Base-by-base conservation (phyloP, 1,140 invertebrate genomes). In the Heterodera schachtii region DNA sequence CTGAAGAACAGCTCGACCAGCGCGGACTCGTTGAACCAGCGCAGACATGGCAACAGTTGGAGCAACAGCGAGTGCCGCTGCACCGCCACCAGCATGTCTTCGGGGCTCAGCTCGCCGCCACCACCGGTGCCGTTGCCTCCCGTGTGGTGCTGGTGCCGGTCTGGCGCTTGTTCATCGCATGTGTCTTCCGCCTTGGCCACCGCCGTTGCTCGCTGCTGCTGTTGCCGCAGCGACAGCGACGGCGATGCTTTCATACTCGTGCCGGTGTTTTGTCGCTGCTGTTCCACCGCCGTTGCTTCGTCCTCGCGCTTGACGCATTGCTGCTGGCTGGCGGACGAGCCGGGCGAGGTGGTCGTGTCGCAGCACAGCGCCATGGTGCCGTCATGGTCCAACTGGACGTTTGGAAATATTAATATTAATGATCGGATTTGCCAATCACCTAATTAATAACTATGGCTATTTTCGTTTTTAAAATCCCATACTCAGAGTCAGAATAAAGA, bases 1-100 rank as follows among this genome's bases (percentile, higher is more conserved):
- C 73, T 73, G 52, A 90, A 89, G 91, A 97, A 97, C 52, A 97
- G 92, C 88, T 98, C 95, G 90, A 97, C 96, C 85, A 97, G 92
- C 60, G 95, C 93, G 60, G 93, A 91, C 3, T 94, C 93, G 74
- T 94, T 93, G 86, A 96, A 93, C 67, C 93, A 93, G 70, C 94
- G 92, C 41, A 96, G 91, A 9, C 93, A 93, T 1, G 94, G 93
- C 71, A 97, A 92, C 86, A 94, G 83, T 69, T 84, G 85, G 7
- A 90, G 82, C 13, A 90, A 71, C n/a, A 78, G 84, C 11, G 88
- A 87, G 71, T 84, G 86, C 52, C 86, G 75, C 47, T 88, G 81
- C 19, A 86, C 31, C 13, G 75, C 79, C 19, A 82, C 43, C 44
- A 80, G 74, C 49, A 80, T 49, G 7, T 52, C 46, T n/a, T 64